Evolutionary conservation across 2,113 vertebrate species (phyloP).

Genomic region (Strix uralensis): DNA sequence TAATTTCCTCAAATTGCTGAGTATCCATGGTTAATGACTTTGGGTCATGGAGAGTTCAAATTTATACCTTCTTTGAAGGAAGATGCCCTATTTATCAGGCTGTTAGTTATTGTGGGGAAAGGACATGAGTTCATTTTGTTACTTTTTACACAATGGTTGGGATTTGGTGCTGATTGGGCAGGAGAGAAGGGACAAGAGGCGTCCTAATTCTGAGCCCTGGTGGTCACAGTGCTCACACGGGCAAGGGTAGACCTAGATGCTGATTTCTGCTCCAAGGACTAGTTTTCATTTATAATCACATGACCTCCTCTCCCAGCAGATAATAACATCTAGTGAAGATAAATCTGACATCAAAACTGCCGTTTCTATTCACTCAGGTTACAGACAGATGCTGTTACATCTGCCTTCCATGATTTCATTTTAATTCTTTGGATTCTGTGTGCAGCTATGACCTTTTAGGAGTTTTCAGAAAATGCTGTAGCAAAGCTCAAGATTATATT

Average conservation of each 20-base stretch:
- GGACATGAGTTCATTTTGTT: neutral
- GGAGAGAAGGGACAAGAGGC: neutral
- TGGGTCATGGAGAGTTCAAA: neutral
- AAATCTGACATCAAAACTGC: neutral
- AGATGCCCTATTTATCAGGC: neutral
- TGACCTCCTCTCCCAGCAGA: neutral
- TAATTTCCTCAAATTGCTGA: neutral
- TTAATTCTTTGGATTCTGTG: neutral
- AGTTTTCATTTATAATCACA: neutral
- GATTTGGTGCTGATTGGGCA: neutral
- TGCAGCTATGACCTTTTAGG: neutral
- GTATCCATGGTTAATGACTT: neutral
- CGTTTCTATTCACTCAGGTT: neutral
- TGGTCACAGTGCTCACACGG: fast-evolving
- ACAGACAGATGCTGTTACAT: neutral
- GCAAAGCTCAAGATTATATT: neutral
- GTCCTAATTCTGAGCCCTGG: neutral
- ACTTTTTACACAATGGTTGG: neutral
- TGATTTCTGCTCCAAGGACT: neutral
- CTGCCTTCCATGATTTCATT: neutral
- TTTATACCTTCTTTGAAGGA: neutral
- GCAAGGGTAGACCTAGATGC: neutral
- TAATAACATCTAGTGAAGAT: neutral
- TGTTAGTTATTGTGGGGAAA: neutral
- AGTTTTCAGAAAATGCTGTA: neutral